These are phyloP conservation scores for Capitella teleta DNA, from an alignment of 1,140 invertebrate species.

Conservation along the genomic window DNA sequence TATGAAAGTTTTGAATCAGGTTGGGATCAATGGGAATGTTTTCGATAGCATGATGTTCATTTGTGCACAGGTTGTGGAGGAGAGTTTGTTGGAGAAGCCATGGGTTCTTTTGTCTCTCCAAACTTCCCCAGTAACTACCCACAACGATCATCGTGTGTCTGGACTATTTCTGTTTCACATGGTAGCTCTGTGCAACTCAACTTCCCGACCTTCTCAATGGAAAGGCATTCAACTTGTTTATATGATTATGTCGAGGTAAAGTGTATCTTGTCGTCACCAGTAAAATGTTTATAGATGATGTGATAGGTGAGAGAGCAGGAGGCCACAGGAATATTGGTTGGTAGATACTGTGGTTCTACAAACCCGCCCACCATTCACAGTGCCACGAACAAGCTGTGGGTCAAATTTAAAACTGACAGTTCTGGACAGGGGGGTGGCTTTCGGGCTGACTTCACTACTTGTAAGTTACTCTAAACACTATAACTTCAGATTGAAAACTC, in stretches of 20 bases:
- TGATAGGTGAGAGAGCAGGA: no score
- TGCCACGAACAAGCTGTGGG: constrained; percentile 54
- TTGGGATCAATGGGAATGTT: constrained; percentile 17
- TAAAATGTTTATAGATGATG: no score
- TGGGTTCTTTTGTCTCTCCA: constrained; percentile 73
- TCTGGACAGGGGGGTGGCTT: constrained; percentile 59
- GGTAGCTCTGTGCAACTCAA: no score
- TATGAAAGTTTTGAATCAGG: no score
- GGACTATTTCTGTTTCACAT: not conserved
- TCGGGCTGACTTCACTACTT: constrained; percentile 52
- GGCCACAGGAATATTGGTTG: constrained; percentile 59
- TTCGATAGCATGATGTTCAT: not conserved
- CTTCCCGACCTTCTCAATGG: no score
- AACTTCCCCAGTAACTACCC: constrained; percentile 62
- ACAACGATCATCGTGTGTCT: not conserved
- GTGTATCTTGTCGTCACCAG: no score
- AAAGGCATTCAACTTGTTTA: constrained; percentile 87
- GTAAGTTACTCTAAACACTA: no score
- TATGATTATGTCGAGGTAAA: constrained; percentile 75
- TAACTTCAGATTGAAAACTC: no score
- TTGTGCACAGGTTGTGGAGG: constrained; percentile 39
- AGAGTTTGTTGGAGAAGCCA: constrained; percentile 36
- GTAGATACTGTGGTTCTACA: constrained; percentile 81
- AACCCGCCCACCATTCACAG: constrained; percentile 79
- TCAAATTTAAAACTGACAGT: constrained; percentile 67